Evolutionary conservation across 2,888 invertebrate genomes (phyloP).

Genomic region (Phrixothrix hirtus): DNA sequence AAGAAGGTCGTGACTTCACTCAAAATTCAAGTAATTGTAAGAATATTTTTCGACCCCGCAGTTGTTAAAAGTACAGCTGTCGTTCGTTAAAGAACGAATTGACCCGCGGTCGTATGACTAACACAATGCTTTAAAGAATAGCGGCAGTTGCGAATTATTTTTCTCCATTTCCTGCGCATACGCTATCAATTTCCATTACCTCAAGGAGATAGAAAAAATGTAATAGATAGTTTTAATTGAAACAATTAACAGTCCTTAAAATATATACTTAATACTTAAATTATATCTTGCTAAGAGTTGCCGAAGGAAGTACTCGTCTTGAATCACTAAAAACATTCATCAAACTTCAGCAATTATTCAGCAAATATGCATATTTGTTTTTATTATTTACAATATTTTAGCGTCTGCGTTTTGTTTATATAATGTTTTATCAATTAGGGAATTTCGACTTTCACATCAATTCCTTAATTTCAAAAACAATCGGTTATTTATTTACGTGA

Average conservation of each 20-base stretch:
- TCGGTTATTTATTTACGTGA: no score
- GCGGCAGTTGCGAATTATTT: conserved; percentile 28
- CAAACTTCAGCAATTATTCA: not conserved
- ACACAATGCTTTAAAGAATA: conserved; percentile 20
- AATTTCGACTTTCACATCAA: no score
- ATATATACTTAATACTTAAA: not conserved
- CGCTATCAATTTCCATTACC: conserved; percentile 24
- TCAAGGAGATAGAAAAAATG: conserved; percentile 13
- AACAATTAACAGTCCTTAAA: not conserved
- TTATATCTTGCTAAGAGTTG: no score
- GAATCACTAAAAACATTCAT: not conserved
- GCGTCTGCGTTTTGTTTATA: no score
- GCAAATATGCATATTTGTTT: no score
- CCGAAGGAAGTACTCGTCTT: no score
- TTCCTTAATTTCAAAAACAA: no score
- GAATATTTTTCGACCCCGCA: conserved; percentile 7
- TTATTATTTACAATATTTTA: no score
- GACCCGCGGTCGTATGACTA: conserved; percentile 27
- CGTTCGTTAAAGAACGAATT: conserved; percentile 24
- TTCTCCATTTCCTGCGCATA: conserved; percentile 24
- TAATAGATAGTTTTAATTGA: not conserved
- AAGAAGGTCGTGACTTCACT: conserved; percentile 2
- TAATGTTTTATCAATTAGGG: no score
- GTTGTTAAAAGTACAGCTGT: conserved; percentile 17
- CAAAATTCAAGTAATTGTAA: conserved; percentile 3